Evolutionary conservation across 1,140 invertebrate species (phyloP), one percentile per base, ranked within the genome.

Genomic region (Brachionus angularis): DNA sequence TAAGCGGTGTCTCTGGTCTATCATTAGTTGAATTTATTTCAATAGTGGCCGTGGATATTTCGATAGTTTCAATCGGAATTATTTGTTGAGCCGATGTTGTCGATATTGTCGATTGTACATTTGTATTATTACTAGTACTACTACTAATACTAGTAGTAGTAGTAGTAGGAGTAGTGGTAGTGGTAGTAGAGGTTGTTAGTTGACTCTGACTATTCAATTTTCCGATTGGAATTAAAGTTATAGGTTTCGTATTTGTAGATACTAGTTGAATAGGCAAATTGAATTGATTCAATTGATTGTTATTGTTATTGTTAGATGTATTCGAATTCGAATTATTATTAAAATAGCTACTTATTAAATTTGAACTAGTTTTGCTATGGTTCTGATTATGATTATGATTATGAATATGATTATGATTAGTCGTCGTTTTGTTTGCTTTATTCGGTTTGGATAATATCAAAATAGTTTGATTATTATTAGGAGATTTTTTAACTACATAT

Each of bases 11-110:
- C n/a, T n/a, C n/a, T n/a, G n/a, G n/a, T n/a, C n/a, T n/a, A n/a
- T 58, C 53, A 12, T 58, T 29, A 3, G 53, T 58, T 1, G 53
- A 58, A 58, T 58, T 58, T 36, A 58, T 58, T 31, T 58, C 53
- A 58, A 58, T 58, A 36, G 53, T 58, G 5, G 53, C 53, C 14
- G 53, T 58, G 1, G 53, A 58, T 10, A 58, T 58, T 34, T 58
- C 53, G 14, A 58, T 58, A 2, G 53, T 58, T 21, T 58, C 53
- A 16, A 58, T 58, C 16, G 53, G 53, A 25, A 58, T 58, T 16
- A 58, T 18, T 21, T n/a, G n/a, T n/a, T n/a, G n/a, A n/a, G n/a
- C n/a, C n/a, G n/a, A n/a, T n/a, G n/a, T 18, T 29, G 27, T 58
- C 39, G 27, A 58, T 36, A 31, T 58, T 58, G 16, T 58, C 53